These are phyloP conservation scores for Hapalemur alaotrensis DNA, from an alignment of 2,797 vertebrate genomes.

Conservation along the genomic window DNA sequence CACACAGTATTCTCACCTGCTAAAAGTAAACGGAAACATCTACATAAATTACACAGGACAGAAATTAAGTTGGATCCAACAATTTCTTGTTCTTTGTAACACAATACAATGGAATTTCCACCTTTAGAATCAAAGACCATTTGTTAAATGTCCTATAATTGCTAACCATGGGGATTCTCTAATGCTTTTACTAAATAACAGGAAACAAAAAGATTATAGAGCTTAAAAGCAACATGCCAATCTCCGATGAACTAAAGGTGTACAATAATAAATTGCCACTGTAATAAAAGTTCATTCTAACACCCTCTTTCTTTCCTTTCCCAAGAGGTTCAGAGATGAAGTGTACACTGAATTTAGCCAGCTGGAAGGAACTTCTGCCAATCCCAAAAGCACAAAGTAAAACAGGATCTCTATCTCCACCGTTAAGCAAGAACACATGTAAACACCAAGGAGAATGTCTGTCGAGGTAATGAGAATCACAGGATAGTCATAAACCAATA, in stretches of 20 bases:
- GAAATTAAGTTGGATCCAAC: background rate
- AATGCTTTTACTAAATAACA: slow-evolving; percentile 2
- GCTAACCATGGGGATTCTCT: background rate
- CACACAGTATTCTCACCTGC: background rate
- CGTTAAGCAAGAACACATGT: background rate
- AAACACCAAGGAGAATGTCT: background rate
- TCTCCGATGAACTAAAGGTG: background rate
- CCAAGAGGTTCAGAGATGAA: background rate
- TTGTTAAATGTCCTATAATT: background rate
- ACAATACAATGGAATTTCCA: background rate
- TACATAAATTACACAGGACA: background rate
- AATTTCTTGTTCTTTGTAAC: background rate
- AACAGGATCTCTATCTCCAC: background rate
- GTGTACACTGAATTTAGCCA: background rate
- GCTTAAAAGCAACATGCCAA: background rate
- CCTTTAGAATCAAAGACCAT: background rate
- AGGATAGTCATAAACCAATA: background rate
- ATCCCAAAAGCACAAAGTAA: background rate
- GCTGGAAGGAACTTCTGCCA: background rate
- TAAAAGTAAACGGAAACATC: background rate
- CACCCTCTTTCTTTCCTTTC: background rate
- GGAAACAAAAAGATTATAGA: background rate
- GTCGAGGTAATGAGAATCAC: background rate
- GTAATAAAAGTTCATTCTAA: background rate
- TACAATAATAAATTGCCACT: background rate